These are phyloP conservation scores for Falco biarmicus DNA, from an alignment of 2,797 vertebrate species.

Conservation along the genomic window DNA sequence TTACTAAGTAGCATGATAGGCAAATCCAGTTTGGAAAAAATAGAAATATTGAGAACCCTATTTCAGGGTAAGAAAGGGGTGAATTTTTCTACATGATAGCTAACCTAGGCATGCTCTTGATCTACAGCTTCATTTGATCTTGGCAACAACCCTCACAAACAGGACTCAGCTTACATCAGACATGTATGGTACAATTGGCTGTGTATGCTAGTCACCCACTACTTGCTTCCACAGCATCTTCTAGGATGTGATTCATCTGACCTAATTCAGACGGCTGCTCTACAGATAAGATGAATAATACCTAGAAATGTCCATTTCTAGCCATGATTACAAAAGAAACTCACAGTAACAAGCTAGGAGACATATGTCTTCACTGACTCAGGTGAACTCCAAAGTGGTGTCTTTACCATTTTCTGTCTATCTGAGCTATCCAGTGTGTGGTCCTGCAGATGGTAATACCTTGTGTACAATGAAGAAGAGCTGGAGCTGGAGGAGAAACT, in stretches of 20 bases:
- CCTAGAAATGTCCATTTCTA: neutral
- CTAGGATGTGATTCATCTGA: conserved; percentile 31
- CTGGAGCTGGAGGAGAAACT: neutral
- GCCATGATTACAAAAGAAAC: neutral
- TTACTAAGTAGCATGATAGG: neutral
- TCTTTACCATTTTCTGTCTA: neutral
- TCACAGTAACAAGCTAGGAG: neutral
- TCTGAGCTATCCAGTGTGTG: neutral
- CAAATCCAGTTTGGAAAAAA: neutral
- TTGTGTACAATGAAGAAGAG: neutral
- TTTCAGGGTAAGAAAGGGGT: neutral
- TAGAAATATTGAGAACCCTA: neutral
- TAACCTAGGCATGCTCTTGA: neutral
- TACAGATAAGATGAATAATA: conserved; percentile 3
- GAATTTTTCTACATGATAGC: neutral
- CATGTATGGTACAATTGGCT: neutral
- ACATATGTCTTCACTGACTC: neutral
- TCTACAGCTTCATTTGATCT: neutral
- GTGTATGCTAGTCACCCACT: neutral
- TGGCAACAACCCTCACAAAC: neutral
- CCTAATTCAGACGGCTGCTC: conserved; percentile 18
- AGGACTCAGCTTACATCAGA: neutral
- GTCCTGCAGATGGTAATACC: neutral
- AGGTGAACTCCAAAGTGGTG: neutral
- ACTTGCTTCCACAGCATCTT: neutral